These are phyloP conservation scores for Falco rusticolus DNA, from an alignment of 2,797 vertebrate genomes.

Conservation along the genomic window DNA sequence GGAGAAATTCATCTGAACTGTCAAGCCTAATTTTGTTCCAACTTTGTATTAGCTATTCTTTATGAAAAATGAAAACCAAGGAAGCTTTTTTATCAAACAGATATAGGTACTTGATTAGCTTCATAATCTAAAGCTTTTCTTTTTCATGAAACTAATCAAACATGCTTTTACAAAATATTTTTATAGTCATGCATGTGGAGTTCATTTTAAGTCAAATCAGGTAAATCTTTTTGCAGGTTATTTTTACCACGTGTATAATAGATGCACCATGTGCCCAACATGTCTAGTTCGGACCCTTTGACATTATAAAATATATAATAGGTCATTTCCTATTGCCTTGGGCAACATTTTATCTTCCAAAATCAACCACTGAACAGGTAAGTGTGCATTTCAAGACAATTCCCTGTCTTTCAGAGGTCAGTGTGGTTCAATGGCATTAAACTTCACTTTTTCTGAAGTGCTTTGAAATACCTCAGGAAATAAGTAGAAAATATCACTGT, in stretches of 20 bases:
- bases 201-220: neutral
- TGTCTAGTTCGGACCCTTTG: neutral
- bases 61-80: neutral
- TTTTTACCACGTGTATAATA: neutral
- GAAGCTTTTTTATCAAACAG: neutral
- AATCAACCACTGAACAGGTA: neutral
- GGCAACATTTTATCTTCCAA: constrained; percentile 14
- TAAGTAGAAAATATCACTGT: constrained; percentile 12
- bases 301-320: constrained; percentile 8
- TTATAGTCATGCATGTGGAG: neutral
- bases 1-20: neutral
- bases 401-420: constrained; percentile 20
- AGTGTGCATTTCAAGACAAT: neutral
- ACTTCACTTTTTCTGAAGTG: neutral
- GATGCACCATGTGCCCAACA: neutral
- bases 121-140: neutral
- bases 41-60: neutral
- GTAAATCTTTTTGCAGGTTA: neutral
- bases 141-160: neutral
- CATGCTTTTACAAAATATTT: neutral
- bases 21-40: neutral
- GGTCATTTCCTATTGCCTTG: neutral
- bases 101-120: neutral
- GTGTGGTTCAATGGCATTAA: neutral
- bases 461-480: constrained; percentile 43